A percentile compares a stretch with the other conserved stretches of the same genome.
Conservation (phyloP, 1,140 invertebrate genomes). For the Drosophila albomicans region DNA sequence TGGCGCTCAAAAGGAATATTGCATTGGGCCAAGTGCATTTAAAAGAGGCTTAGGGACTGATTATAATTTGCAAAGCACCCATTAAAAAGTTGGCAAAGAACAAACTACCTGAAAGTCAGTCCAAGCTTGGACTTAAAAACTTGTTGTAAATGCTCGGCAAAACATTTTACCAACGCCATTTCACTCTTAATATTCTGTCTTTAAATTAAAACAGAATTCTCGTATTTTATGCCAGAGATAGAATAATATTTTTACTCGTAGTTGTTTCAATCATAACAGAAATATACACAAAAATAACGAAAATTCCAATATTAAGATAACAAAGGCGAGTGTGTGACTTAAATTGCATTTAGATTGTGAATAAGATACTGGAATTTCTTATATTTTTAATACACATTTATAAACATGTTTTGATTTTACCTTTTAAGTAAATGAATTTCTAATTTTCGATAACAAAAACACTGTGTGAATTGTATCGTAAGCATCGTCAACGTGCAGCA, state of each 20-base stretch:
- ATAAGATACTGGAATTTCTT: not conserved
- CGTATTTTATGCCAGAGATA: not conserved
- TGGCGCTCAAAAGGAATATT: slow-evolving; percentile 35
- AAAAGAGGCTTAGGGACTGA: slow-evolving; percentile 30
- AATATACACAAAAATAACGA: not conserved
- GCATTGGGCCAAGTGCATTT: slow-evolving; percentile 28
- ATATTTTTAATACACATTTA: no score
- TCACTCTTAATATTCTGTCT: no score
- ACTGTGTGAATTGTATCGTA: slow-evolving; percentile 10
- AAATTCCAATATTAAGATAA: not conserved
- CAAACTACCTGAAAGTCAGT: not conserved
- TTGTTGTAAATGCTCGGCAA: not conserved
- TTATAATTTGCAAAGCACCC: slow-evolving; percentile 30
- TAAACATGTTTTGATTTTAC: not conserved
- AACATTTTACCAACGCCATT: no score
- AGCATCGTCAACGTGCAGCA: slow-evolving; percentile 17
- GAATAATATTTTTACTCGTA: not conserved
- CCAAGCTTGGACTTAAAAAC: slow-evolving; percentile 1
- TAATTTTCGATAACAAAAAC: not conserved
- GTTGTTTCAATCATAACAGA: no score
- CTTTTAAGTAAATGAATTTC: not conserved
- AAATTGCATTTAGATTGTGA: not conserved
- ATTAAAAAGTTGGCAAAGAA: slow-evolving; percentile 42
- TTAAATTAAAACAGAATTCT: not conserved
- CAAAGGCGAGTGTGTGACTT: not conserved